Percentiles rank a stretch among this genome's conserved stretches.
Evolutionary conservation across 1,140 invertebrate species (phyloP).

Genomic region (Drosophila tsacasi): DNA sequence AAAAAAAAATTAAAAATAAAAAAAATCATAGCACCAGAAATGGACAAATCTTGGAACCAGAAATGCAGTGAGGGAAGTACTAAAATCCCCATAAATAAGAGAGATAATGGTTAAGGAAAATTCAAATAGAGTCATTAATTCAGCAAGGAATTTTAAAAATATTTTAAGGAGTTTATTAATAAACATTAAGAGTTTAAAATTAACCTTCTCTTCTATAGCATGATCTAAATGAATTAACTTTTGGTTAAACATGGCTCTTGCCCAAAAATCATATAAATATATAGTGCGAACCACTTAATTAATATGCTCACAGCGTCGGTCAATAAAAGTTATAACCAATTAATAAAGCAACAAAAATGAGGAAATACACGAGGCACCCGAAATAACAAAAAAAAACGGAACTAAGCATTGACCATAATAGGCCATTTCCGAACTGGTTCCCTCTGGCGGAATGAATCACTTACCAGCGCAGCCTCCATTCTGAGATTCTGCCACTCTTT

Average conservation of each 20-base stretch:
- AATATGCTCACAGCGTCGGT: not conserved
- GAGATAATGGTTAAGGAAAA: not conserved
- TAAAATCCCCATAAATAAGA: not conserved
- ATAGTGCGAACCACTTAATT: conserved; percentile 1
- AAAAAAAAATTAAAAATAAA: not conserved
- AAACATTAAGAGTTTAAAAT: no score
- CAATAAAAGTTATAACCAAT: not conserved
- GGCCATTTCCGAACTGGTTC: conserved; percentile 34
- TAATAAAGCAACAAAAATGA: conserved; percentile 2
- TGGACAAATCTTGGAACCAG: conserved; percentile 8
- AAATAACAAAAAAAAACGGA: conserved; percentile 31
- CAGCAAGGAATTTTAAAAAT: not conserved
- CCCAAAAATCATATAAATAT: not conserved
- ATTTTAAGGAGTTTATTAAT: not conserved
- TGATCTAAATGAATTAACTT: not conserved
- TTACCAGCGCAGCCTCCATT: conserved; percentile 21
- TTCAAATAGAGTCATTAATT: not conserved
- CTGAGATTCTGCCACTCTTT: conserved; percentile 12
- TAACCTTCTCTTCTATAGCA: not conserved
- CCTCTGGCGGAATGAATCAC: conserved; percentile 27
- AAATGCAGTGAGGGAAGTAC: not conserved
- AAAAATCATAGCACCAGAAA: conserved; percentile 19
- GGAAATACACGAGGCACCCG: conserved; percentile 8
- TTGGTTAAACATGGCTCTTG: not conserved
- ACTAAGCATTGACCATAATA: conserved; percentile 6